Conservation (phyloP, 2,797 vertebrate genomes). For the Anniella stebbinsi region DNA sequence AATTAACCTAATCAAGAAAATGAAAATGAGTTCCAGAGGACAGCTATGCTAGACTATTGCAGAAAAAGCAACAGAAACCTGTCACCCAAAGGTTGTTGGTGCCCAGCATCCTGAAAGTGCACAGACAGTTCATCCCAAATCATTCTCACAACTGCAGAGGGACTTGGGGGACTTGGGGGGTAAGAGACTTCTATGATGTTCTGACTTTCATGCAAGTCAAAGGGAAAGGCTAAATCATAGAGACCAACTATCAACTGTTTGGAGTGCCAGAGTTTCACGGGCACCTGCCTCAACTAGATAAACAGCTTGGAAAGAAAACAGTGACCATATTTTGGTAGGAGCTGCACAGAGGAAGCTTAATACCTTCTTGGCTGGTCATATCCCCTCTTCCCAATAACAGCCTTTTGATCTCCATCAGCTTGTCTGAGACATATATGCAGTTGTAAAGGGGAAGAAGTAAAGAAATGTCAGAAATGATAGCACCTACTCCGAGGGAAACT, state of each 20-base stretch:
- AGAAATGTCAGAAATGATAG: neutral
- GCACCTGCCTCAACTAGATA: no score
- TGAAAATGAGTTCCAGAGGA: neutral
- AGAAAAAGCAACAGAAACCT: neutral
- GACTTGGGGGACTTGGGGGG: no score
- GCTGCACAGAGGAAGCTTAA: neutral
- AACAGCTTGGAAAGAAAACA: neutral
- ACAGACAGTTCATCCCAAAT: neutral
- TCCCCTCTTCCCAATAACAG: neutral
- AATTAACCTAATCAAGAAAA: neutral
- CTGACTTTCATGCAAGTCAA: neutral
- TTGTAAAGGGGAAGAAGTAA: neutral
- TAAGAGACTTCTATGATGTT: neutral
- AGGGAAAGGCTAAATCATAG: neutral
- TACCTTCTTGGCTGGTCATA: neutral
- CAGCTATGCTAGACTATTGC: no score
- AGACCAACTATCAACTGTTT: neutral
- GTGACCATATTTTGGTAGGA: neutral
- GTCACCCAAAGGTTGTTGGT: neutral
- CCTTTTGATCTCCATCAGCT: neutral
- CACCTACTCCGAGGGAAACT: no score
- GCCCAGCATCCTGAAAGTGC: neutral
- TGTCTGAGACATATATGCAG: neutral
- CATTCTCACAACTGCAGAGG: neutral
- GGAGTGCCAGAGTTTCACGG: neutral